Percentiles rank a stretch among this genome's conserved stretches.
phyloP scores from a whole-genome alignment of 64 coral and sea anemone genomes.

The Orbicella faveolata region DNA sequence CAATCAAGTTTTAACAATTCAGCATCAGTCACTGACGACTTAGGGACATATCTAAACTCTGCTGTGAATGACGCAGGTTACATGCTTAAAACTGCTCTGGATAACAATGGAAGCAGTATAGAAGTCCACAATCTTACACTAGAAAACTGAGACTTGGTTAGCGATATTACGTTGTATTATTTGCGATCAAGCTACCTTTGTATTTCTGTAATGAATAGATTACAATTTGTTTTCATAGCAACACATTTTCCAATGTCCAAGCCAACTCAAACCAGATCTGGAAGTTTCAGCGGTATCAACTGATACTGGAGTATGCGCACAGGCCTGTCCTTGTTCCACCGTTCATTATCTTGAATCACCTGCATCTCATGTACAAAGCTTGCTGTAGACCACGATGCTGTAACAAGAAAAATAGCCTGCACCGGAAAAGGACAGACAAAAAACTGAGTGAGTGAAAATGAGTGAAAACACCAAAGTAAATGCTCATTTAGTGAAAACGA shows the following conservation, averaged over 20 bases:
- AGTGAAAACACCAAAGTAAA: background rate
- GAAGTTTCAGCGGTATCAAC: constrained; percentile 80
- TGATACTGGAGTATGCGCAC: constrained; percentile 82
- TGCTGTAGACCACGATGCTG: constrained; percentile 26
- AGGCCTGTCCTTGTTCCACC: constrained; percentile 76
- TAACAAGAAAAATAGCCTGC: background rate
- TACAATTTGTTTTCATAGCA: constrained; percentile 35
- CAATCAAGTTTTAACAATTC: too few species aligned
- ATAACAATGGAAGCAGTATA: too few species aligned
- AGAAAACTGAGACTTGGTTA: too few species aligned
- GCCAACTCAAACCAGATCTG: constrained; percentile 85
- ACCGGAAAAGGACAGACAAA: constrained; percentile 13
- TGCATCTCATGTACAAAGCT: constrained; percentile 38
- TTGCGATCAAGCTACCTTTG: too few species aligned
- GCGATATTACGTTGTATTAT: too few species aligned
- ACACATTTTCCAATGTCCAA: constrained; percentile 80
- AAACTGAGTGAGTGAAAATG: constrained; percentile 1
- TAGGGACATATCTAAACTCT: too few species aligned
- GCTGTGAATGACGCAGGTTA: too few species aligned
- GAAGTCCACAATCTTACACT: too few species aligned
- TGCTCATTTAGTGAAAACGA: background rate
- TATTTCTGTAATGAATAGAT: too few species aligned
- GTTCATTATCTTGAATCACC: constrained; percentile 71
- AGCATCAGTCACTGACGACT: too few species aligned
- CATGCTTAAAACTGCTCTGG: too few species aligned